Evolutionary conservation across 2,113 vertebrate genomes (phyloP).

Genomic region (Chaetodon trifascialis): DNA sequence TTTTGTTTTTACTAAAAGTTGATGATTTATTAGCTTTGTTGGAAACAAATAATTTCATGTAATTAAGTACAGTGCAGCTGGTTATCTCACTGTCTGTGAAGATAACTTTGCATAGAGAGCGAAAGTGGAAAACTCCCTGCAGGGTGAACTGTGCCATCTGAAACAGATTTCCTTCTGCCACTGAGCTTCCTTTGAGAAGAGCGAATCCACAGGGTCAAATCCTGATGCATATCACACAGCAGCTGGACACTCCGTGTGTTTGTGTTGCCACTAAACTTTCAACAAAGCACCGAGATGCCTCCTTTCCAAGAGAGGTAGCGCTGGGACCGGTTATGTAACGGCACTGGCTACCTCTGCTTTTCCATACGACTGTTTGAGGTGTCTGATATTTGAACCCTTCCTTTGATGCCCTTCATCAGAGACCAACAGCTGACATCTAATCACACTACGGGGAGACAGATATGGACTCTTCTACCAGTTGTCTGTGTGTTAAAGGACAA

Average conservation of each 20-base stretch:
- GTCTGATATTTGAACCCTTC: constrained; percentile 34
- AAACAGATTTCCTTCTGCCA: constrained; percentile 35
- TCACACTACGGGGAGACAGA: constrained; percentile 13
- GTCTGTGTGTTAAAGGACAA: constrained; percentile 39
- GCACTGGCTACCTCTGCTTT: constrained; percentile 20
- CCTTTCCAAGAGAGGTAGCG: neutral
- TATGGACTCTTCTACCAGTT: constrained; percentile 20
- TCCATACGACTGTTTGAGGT: constrained; percentile 1
- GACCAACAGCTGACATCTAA: constrained; percentile 65
- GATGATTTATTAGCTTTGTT: constrained; percentile 2
- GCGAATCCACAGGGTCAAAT: neutral
- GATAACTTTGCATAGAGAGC: neutral
- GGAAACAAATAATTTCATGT: neutral
- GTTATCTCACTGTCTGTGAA: constrained; percentile 13
- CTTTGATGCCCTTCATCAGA: constrained; percentile 30
- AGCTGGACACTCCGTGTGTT: constrained; percentile 14
- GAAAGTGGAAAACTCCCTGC: neutral
- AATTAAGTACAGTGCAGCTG: neutral
- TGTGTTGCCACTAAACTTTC: neutral
- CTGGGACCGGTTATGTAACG: constrained; percentile 2
- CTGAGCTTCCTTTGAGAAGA: constrained; percentile 8
- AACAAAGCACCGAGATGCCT: constrained; percentile 2
- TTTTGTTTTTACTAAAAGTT: neutral
- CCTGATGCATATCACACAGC: neutral
- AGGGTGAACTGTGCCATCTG: constrained; percentile 35